Base-by-base conservation (phyloP, 2,797 vertebrate genomes). In the Columba guinea region DNA sequence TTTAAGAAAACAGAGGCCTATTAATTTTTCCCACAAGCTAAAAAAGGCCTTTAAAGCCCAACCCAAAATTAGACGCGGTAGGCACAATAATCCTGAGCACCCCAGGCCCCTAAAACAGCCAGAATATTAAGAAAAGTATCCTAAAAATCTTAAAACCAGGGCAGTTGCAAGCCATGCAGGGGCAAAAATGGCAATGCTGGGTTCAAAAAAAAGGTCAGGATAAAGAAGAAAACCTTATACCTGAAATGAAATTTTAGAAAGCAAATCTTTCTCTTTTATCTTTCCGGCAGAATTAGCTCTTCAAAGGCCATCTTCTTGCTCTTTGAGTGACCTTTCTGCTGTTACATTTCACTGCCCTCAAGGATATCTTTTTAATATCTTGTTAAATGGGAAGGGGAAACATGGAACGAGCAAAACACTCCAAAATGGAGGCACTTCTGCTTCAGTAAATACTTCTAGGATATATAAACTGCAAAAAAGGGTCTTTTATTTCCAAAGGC, bases 281-380 rank as follows among this genome's bases (percentile, higher is more conserved):
- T 96, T 92, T 96, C 84, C 82, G 75, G 80, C 62, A 92, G 86
- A 94, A 92, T 64, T 73, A 68, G 68, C 71, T 89, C 86, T 89
- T 94, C 93, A 87, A 90, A 90, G 84, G 84, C 91, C 86, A 87
- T 92, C 64, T 39, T 77, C 60, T 28, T 89, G 88, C 87, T 92
- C 91, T 71, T 85, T 53, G 64, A 41, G 86, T 70, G 91, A 93
- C 94, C 93, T 93, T 96, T 93, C 75, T 20, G 19, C 84, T 30
- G 6, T 84, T 84, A 62, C 68, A 89, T 94, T 94, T 94, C 71
- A 64, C 81, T 83, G 88, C 94, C 95, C 96, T 51, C 56, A 84
- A 92, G 96, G 77, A 35, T 60, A 60, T 64, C 86, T 92, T 94
- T 93, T 95, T 95, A 96, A 94, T 89, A 95, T 95, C 95, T 92